Conservation (phyloP, 2,888 invertebrate genomes). For the Chymomyza caudatula region DNA sequence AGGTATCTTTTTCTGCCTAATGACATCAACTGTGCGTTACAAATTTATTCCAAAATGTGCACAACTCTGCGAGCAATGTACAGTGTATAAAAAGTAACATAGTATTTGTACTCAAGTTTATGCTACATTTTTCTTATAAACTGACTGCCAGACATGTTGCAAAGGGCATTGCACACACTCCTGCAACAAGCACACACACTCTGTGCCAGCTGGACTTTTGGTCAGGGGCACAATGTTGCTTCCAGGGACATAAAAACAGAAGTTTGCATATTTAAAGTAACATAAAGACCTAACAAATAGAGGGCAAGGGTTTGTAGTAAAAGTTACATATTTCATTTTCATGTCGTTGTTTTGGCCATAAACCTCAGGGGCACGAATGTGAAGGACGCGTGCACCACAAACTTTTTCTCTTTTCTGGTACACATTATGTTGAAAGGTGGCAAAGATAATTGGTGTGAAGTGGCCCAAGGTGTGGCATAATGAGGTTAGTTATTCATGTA, state of each 20-base stretch:
- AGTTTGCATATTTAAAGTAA: slow-evolving; percentile 57
- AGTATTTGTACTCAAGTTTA: slow-evolving; percentile 33
- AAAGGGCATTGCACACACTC: not conserved
- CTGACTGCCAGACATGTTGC: slow-evolving; percentile 5
- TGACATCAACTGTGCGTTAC: no score
- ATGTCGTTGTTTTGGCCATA: not conserved
- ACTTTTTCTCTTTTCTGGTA: not conserved
- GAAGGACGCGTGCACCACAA: not conserved
- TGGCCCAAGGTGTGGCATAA: not conserved
- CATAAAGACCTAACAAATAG: slow-evolving; percentile 17
- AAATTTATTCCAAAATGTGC: no score
- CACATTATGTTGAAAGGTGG: not conserved
- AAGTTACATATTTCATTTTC: not conserved
- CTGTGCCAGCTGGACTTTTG: not conserved
- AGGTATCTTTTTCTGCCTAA: no score
- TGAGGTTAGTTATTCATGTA: not conserved
- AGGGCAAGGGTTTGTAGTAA: not conserved
- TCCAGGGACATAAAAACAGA: slow-evolving; percentile 48
- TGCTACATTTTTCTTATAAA: slow-evolving; percentile 21
- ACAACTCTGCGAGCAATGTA: no score
- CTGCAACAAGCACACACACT: no score
- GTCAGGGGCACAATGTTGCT: not conserved
- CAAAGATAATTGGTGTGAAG: not conserved
- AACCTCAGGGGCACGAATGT: not conserved
- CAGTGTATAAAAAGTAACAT: slow-evolving; percentile 8